phyloP scores from a whole-genome alignment of 37 sponge, comb jelly and placozoan species.

The Chondrilla cf. caribensis region DNA sequence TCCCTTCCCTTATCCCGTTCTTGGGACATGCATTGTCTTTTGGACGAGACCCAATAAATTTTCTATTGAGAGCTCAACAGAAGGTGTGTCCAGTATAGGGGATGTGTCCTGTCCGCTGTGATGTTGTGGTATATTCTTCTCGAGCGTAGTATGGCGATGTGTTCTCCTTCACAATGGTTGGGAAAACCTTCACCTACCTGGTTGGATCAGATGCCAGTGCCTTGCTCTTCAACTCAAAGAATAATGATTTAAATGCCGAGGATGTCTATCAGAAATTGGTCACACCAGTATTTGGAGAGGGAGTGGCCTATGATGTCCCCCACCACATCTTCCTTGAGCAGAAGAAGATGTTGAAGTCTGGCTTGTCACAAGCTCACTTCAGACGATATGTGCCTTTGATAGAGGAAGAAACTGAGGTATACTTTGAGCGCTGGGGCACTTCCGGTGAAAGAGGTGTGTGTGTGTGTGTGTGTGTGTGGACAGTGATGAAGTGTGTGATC shows the following conservation, averaged over 20 bases:
- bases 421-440: conserved; percentile 77
- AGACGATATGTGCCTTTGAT: conserved; percentile 65
- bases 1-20: conserved; percentile 71
- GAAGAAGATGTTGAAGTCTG: conserved; percentile 87
- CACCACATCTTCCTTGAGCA: conserved; percentile 85
- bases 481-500: no score
- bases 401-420: conserved; percentile 66
- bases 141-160: conserved; percentile 66
- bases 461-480: no score
- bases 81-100: conserved; percentile 35
- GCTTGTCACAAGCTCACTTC: conserved; percentile 74
- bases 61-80: conserved; percentile 49
- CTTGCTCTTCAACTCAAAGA: conserved; percentile 81
- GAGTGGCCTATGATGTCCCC: conserved; percentile 86
- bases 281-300: conserved; percentile 91
- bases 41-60: conserved; percentile 69
- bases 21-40: conserved; percentile 71
- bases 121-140: neutral
- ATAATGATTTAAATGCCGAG: conserved; percentile 83
- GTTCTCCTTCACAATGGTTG: conserved; percentile 86
- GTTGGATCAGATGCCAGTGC: conserved; percentile 66
- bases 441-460: conserved; percentile 60
- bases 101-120: no score
- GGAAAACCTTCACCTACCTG: conserved; percentile 83
- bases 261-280: conserved; percentile 75